Conservation (phyloP, 1,140 invertebrate species). For the Acarapis woodi region DNA sequence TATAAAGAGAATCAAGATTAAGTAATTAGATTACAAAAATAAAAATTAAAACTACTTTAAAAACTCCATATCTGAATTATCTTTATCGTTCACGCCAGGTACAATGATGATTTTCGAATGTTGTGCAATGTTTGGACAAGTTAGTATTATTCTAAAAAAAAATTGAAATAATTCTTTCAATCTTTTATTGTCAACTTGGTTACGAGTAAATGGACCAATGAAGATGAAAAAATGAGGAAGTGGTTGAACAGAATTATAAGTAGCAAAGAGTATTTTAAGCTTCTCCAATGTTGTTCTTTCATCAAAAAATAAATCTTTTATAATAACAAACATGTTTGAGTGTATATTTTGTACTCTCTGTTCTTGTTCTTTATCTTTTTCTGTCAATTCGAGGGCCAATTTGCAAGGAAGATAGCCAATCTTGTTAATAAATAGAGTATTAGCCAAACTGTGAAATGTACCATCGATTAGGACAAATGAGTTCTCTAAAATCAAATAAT, state of each 20-base stretch:
- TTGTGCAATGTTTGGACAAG: too few relatives aligned
- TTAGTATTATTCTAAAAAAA: constrained; percentile 1
- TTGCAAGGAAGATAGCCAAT: constrained; percentile 4
- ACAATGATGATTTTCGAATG: too few relatives aligned
- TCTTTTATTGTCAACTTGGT: constrained; percentile 1
- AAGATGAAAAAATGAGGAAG: constrained; percentile 7
- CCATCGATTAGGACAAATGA: constrained; percentile 7
- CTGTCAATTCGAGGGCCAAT: neutral
- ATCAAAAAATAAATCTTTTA: constrained; percentile 8
- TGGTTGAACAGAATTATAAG: constrained; percentile 4
- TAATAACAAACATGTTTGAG: constrained; percentile 4
- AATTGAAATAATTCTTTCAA: neutral
- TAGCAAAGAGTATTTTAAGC: constrained; percentile 6
- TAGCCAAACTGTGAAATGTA: neutral
- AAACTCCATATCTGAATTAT: too few relatives aligned
- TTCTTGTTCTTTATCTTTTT: neutral
- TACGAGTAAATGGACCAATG: constrained; percentile 5
- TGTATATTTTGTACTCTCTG: neutral
- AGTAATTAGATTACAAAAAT: too few relatives aligned
- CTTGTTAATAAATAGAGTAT: constrained; percentile 3
- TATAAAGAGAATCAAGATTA: too few relatives aligned
- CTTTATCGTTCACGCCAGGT: too few relatives aligned
- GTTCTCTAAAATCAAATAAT: constrained; percentile 3
- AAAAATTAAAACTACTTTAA: too few relatives aligned
- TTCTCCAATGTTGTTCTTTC: constrained; percentile 1